Evolutionary conservation across 2,797 vertebrate species (phyloP).

Genomic region (Emys orbicularis): DNA sequence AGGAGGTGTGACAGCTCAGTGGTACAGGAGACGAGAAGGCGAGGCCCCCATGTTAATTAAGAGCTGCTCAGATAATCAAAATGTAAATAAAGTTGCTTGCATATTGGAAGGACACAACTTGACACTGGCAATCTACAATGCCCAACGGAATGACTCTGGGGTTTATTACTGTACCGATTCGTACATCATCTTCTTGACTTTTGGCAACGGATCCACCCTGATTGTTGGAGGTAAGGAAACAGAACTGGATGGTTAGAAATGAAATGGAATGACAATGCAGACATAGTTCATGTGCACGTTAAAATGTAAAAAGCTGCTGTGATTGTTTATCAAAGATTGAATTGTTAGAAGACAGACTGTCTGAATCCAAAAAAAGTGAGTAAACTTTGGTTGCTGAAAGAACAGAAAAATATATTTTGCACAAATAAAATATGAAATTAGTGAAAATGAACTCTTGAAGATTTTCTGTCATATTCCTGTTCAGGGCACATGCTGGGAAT

Average conservation of each 20-base stretch:
- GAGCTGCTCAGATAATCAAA: background rate
- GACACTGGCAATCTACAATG: background rate
- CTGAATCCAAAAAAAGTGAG: too few species aligned
- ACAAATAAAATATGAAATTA: background rate
- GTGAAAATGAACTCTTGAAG: background rate
- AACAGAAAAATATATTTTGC: too few species aligned
- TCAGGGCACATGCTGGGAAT: background rate
- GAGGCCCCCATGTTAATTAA: background rate
- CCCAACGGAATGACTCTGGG: accelerated
- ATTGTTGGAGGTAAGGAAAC: background rate
- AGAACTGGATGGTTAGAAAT: background rate
- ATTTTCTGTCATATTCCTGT: too few species aligned
- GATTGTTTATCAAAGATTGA: background rate
- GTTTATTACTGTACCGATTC: background rate
- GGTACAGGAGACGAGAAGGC: background rate
- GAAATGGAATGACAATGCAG: background rate
- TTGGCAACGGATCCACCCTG: background rate
- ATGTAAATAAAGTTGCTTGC: background rate
- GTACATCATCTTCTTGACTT: accelerated
- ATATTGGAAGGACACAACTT: accelerated
- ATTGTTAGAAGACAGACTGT: background rate
- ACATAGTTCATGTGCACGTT: background rate
- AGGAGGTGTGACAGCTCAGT: background rate
- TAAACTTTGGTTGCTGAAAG: too few species aligned
- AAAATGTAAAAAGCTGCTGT: background rate